phyloP scores from a whole-genome alignment of 2,888 invertebrate species.

The Laspeyria flexula region DNA sequence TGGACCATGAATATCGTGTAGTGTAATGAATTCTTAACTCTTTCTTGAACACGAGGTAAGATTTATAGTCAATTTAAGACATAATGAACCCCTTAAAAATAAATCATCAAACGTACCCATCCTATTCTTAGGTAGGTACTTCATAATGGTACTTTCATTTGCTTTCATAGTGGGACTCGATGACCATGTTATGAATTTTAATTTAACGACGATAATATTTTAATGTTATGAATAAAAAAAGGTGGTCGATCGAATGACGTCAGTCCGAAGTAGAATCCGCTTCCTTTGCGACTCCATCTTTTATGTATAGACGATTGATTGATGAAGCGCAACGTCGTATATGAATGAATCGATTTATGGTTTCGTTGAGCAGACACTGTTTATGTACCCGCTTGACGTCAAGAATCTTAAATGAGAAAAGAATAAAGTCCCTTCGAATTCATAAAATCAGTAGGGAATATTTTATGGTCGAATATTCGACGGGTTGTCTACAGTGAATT shows the following conservation, averaged over 20 bases:
- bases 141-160: not conserved
- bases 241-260: conserved; percentile 64
- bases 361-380: conserved; percentile 69
- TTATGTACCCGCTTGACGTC: conserved; percentile 75
- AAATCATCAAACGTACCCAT: not conserved
- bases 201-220: conserved; percentile 13
- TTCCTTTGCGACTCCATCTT: conserved; percentile 70
- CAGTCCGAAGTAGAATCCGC: conserved; percentile 66
- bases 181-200: conserved; percentile 4
- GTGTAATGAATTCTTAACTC: no score
- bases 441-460: conserved; percentile 37
- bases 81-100: not conserved
- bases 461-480: conserved; percentile 23
- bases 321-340: conserved; percentile 76
- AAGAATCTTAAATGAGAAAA: conserved; percentile 67
- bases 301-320: conserved; percentile 80
- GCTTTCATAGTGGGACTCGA: not conserved
- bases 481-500: conserved; percentile 20
- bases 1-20: no score
- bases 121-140: not conserved
- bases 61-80: no score
- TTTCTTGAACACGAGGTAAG: no score
- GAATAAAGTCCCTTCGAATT: conserved; percentile 55
- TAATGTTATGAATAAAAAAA: conserved; percentile 34
- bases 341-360: conserved; percentile 82